phyloP scores from a whole-genome alignment of 1,140 invertebrate species.

The Atta colombica region DNA sequence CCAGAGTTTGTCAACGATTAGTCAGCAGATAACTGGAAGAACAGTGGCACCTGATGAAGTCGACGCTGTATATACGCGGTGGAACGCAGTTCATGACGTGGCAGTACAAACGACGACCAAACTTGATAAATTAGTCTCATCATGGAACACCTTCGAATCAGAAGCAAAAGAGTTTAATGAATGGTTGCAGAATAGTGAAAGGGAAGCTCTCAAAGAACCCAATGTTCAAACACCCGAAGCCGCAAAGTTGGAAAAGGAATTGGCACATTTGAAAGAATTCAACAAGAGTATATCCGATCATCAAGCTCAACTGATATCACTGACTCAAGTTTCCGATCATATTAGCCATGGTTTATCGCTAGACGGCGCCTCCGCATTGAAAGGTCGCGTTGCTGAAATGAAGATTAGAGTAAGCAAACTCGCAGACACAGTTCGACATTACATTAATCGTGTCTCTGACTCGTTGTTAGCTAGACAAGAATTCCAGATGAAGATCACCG shows the following conservation, averaged over 20 bases:
- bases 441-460: slow-evolving; percentile 93
- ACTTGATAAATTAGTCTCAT: slow-evolving; percentile 92
- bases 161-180: slow-evolving; percentile 91
- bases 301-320: slow-evolving; percentile 92
- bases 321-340: slow-evolving; percentile 93
- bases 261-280: slow-evolving; percentile 91
- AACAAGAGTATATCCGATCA: slow-evolving; percentile 94
- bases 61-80: slow-evolving; percentile 93
- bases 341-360: slow-evolving; percentile 91
- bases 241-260: slow-evolving; percentile 91
- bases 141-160: slow-evolving; percentile 93
- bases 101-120: slow-evolving; percentile 91
- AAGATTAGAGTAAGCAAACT: slow-evolving; percentile 91
- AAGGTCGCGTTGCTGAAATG: slow-evolving; percentile 90
- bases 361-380: slow-evolving; percentile 91
- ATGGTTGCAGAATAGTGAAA: slow-evolving; percentile 91
- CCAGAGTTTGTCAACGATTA: slow-evolving; percentile 91
- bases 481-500: slow-evolving; percentile 92
- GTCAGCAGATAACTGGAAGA: slow-evolving; percentile 91
- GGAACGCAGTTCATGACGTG: slow-evolving; percentile 92
- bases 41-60: slow-evolving; percentile 93
- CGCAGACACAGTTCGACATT: slow-evolving; percentile 90
- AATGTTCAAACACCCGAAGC: slow-evolving; percentile 90
- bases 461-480: slow-evolving; percentile 93
- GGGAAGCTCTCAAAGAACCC: slow-evolving; percentile 86